Evolutionary conservation across 2,888 invertebrate species (phyloP), one percentile per base, ranked within the genome.

Genomic region (Lucinisca nassula): DNA sequence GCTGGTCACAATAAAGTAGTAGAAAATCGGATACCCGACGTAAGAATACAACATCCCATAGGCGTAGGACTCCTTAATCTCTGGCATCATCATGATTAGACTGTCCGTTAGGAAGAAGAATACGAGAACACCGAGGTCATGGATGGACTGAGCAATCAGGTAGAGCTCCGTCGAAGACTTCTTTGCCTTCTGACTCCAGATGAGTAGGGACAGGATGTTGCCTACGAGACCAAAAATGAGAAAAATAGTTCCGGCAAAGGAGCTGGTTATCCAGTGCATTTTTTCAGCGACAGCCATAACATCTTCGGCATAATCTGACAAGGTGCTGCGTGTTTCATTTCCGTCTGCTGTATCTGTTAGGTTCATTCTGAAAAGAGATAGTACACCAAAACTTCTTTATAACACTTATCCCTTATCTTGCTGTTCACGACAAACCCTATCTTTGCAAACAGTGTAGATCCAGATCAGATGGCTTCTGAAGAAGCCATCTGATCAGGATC

Each of bases 11-110:
- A 94, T 92, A 17, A 90, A 89, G 83, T 93, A 89, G 87, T 91
- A 94, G 79, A 93, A 94, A 30, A 94, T 77, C 0, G 94, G 94
- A 84, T 92, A 94, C 24, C 92, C 93, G 40, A 94, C 82, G 85
- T 93, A 94, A 12, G 92, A 87, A 73, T 87, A 92, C 87, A 94
- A 92, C 12, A 87, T 83, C 8, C 92, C 93, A 76, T 91, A 93
- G 27, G 84, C 82, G 24, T 90, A 87, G 24, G 74, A 88, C 4
- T 82, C 82, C 73, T 84, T 90, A 30, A 93, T 35, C 17, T 78
- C 76, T 0, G 93, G 93, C 35, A 40, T 75, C 38, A 93, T 82
- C 80, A 87, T 84, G 35, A 79, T 55, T 32, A 92, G 58, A 10
- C 89, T 88, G 84, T 93, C 94, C 0, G 85, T 86, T 55, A 93